Base-by-base conservation (phyloP, 2,888 invertebrate species). In the Spilosoma lubricipeda region DNA sequence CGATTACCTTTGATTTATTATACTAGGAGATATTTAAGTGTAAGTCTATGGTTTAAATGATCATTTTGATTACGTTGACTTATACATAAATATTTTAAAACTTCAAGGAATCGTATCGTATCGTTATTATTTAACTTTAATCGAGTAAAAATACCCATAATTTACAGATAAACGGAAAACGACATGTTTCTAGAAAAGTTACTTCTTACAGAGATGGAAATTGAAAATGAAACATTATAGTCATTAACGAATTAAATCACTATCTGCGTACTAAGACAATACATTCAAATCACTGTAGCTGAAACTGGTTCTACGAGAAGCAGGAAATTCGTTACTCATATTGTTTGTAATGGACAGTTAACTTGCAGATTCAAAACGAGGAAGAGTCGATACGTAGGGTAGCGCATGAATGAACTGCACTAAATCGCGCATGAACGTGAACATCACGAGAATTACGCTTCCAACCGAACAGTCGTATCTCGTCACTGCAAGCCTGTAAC, bases 401-500 rank as follows among this genome's bases (percentile, higher is more conserved):
- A 84, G 83, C 84, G 84, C 82, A 83, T 86, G 85, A 86, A 86
- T 87, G 86, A 86, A 85, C 86, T 82, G 83, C 83, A 85, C 84
- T 83, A 87, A 85, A 79, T 85, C 87, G 85, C 85, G 85, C 88
- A 83, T 88, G 87, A 89, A 87, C 86, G 85, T 83, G 87, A 83
- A 84, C 84, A 86, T 83, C 81, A 83, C 80, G 84, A 84, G 81
- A 87, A 85, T 88, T 73, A 86, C 84, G 88, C 86, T 87, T 83
- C 68, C 76, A 79, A 73, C 63, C 82, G 77, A 80, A 67, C 75
- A 68, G 69, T 78, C 81, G 73, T 78, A 84, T 79, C 76, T 75
- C 77, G 73, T 74, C 80, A 80, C 80, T 75, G 76, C 75, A 73
- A 74, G 74, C 75, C 73, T 78, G 75, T 70, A 78, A 11, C 39